Conservation (phyloP, 2,888 invertebrate genomes). For the Lagria hirta region DNA sequence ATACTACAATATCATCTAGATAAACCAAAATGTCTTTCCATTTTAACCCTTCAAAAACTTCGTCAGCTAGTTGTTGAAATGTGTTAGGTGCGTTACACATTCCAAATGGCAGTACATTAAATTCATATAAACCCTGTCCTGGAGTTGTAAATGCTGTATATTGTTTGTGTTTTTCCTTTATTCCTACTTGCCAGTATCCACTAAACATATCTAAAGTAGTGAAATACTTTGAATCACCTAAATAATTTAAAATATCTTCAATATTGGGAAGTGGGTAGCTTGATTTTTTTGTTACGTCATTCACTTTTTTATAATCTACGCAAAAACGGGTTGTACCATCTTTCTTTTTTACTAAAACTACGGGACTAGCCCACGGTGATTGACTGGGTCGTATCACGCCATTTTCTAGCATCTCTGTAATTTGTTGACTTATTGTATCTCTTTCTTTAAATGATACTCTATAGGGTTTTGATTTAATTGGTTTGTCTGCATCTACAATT, state of each 20-base stretch:
- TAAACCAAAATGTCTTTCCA: slow-evolving; percentile 24
- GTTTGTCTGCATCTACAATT: too few species aligned
- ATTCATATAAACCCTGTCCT: slow-evolving; percentile 32
- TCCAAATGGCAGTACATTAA: slow-evolving; percentile 34
- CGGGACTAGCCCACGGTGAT: too few species aligned
- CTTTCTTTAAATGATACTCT: too few species aligned
- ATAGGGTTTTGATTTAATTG: too few species aligned
- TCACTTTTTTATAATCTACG: too few species aligned
- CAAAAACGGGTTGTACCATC: too few species aligned
- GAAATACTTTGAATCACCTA: slow-evolving; percentile 29
- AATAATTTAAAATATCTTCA: slow-evolving; percentile 31
- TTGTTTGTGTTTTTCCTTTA: slow-evolving; percentile 24
- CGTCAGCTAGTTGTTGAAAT: slow-evolving; percentile 30
- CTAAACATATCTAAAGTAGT: slow-evolving; percentile 31
- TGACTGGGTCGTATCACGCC: too few species aligned
- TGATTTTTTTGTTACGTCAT: slow-evolving; percentile 28
- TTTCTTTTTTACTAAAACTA: too few species aligned
- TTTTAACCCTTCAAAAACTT: slow-evolving; percentile 29
- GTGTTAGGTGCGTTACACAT: slow-evolving; percentile 34
- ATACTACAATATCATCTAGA: slow-evolving; percentile 16
- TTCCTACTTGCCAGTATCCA: slow-evolving; percentile 31
- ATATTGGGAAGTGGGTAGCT: slow-evolving; percentile 32
- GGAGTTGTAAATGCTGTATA: slow-evolving; percentile 33
- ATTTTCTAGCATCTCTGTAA: too few species aligned
- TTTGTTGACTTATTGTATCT: too few species aligned